Evolutionary conservation across 2,113 vertebrate species (phyloP), one percentile per base, ranked within the genome.

Genomic region (Rhinogobius similis): DNA sequence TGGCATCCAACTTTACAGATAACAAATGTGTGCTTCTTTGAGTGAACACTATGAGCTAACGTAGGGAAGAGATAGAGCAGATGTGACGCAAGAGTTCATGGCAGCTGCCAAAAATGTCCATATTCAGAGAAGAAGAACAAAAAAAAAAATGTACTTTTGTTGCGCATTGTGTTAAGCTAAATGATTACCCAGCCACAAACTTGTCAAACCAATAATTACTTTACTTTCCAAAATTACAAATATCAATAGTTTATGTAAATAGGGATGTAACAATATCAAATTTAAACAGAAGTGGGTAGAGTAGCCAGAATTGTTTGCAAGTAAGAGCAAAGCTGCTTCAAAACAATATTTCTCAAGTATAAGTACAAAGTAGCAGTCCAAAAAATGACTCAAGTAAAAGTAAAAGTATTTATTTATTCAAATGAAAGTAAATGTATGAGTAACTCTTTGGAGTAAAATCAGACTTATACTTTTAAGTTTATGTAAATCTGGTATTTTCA

Each of bases 11-110:
- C 70, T 63, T 64, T 69, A 48, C 1, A 76, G 77, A 82, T 84
- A 76, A 83, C 63, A 52, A 56, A 80, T 58, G 38, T 73, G 68
- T 62, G 62, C 53, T 29, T 81, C 77, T 73, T 65, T 78, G 52
- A 66, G 67, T 24, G 59, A 64, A 66, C 23, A 24, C 23, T 58
- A 74, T 86, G 73, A 84, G 81, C 76, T 65, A 78, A 82, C 64
- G 24, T 29, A 36, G 16, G 46, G 36, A 55, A 58, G 70, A 82
- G 62, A 82, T 68, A 81, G 67, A 62, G 59, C 48, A 84, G 86
- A 89, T 82, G 88, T 56, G 58, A 78, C 62, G 66, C 14, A 55
- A 88, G 87, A 89, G 84, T 73, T 87, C 76, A 91, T 76, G 78
- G 71, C 68, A 79, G 71, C 63, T 84, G n/a, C 14, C 27, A 38